Conservation (phyloP, 2,113 vertebrate species). For the Scophthalmus maximus region DNA sequence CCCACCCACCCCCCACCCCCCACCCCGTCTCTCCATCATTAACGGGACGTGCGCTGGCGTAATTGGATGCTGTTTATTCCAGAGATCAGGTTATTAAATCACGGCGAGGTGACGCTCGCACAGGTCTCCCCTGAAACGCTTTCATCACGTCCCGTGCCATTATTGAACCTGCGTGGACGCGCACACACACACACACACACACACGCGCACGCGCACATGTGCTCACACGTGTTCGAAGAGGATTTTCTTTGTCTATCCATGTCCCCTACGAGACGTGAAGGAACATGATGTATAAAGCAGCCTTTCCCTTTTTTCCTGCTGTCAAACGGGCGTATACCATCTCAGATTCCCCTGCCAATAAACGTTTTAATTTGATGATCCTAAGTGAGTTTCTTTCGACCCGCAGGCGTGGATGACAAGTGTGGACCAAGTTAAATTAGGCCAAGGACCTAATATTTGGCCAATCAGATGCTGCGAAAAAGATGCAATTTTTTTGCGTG, state of each 20-base stretch:
- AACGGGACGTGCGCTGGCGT: conserved; percentile 76
- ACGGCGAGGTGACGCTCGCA: conserved; percentile 72
- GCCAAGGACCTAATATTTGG: conserved; percentile 42
- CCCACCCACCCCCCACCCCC: conserved; percentile 47
- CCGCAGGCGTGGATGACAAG: conserved; percentile 27
- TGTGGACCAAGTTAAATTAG: conserved; percentile 34
- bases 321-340: conserved; percentile 33
- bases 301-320: conserved; percentile 9
- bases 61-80: conserved; percentile 84
- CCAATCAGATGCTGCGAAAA: conserved; percentile 22
- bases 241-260: conserved; percentile 41
- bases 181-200: not conserved
- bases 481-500: conserved; percentile 33
- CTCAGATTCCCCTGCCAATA: conserved; percentile 39
- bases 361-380: conserved; percentile 52
- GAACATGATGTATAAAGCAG: conserved; percentile 28
- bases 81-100: conserved; percentile 81
- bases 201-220: conserved; percentile 18
- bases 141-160: conserved; percentile 73
- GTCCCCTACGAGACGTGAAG: conserved; percentile 31
- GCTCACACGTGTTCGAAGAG: conserved; percentile 25
- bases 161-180: conserved; percentile 46
- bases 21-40: conserved; percentile 77
- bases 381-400: conserved; percentile 29
- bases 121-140: conserved; percentile 69